Base-by-base conservation (phyloP, 2,888 invertebrate species). In the Pyrocoelia pectoralis region DNA sequence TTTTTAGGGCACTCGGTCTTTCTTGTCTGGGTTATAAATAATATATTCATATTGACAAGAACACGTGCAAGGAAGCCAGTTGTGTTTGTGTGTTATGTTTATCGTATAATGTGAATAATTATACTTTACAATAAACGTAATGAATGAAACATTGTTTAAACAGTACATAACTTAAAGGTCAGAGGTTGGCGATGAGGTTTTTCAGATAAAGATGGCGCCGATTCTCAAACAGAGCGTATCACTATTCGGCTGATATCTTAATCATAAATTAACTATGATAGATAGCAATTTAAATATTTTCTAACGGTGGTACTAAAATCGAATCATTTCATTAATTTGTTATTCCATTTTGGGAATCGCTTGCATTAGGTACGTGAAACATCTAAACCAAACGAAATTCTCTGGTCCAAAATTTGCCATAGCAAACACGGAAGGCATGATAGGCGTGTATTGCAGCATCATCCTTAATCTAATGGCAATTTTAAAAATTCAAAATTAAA, bases 181-280 rank as follows among this genome's bases (percentile, higher is more conserved):
- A 56, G 46, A 71, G 69, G 70, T 71, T 68, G 69, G 56, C 66
- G 70, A 68, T 67, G 66, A 62, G 68, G 70, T 66, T 33, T 33
- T 33, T 33, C 63, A 65, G 70, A 71, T 70, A 72, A 58, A 69
- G 67, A 65, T 71, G 72, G 72, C 72, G 72, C 72, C 72, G 71
- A 70, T 71, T 70, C 65, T 69, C 70, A 69, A 70, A 63, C 70
- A 66, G 67, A 67, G 66, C 69, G 65, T 62, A 63, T 56, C 65
- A 65, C 57, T 66, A 66, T 17, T 17, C 17, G 14, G 17, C 29
- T 17, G 50, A 57, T 56, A 29, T 51, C 48, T 51, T 50, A 51
- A 57, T 50, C 57, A 43, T 33, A 33, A 33, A 10, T 33, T n/a
- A 33, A 5, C 6, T 24, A 24, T 6, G 24, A 24, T 24, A 24